phyloP scores from a whole-genome alignment of 2,113 vertebrate species.

The Myotis lucifugus region DNA sequence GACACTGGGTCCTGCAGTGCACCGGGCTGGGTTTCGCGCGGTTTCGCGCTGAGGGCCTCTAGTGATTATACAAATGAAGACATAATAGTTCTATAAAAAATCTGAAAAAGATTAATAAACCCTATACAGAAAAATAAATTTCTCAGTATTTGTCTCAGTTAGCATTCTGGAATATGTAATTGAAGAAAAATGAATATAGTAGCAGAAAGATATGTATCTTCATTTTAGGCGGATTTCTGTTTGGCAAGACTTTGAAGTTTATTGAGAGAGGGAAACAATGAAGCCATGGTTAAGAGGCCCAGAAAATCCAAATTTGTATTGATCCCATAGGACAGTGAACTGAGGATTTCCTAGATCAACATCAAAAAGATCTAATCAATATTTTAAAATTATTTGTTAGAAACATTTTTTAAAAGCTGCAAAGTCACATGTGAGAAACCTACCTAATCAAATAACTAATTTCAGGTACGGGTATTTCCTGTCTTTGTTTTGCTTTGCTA shows the following conservation, averaged over 20 bases:
- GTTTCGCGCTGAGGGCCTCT: too few species aligned
- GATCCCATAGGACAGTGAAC: not conserved
- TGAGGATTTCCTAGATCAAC: not conserved
- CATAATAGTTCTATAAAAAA: not conserved
- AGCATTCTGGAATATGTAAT: not conserved
- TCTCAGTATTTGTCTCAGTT: slow-evolving; percentile 29
- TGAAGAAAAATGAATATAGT: not conserved
- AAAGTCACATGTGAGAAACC: not conserved
- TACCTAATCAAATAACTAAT: not conserved
- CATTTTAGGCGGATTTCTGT: not conserved
- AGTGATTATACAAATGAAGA: not conserved
- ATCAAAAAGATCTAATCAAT: slow-evolving; percentile 1
- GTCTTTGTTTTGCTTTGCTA: not conserved
- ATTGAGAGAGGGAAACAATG: not conserved
- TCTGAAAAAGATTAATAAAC: not conserved
- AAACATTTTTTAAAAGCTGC: not conserved
- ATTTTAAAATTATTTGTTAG: slow-evolving; percentile 27
- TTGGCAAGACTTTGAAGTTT: not conserved
- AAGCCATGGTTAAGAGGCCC: not conserved
- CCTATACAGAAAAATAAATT: not conserved
- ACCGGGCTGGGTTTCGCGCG: too few species aligned
- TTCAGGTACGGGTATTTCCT: not conserved
- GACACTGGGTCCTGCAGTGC: too few species aligned
- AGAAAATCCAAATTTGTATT: not conserved
- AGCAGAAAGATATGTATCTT: not conserved